Percentiles rank a stretch among this genome's conserved stretches.
These are phyloP conservation scores for Dendrophyllia cribrosa DNA, from an alignment of 64 coral and sea anemone genomes.

Conservation along the genomic window DNA sequence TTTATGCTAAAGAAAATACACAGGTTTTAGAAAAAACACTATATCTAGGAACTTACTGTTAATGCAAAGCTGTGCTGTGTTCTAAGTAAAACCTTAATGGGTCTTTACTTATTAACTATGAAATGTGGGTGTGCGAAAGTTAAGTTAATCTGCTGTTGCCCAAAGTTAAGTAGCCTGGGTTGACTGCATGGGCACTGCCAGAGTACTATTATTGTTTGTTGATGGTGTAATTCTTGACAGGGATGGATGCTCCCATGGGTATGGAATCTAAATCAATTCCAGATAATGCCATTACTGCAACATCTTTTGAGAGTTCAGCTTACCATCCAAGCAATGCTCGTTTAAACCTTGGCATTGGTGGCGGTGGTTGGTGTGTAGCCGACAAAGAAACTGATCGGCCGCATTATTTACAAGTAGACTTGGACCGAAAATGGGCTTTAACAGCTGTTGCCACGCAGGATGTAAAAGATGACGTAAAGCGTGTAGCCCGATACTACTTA, in stretches of 20 bases:
- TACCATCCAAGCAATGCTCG: not conserved
- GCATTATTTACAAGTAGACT: slow-evolving; percentile 4
- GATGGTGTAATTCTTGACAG: not conserved
- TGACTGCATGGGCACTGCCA: no score
- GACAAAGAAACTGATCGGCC: not conserved
- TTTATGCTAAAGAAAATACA: no score
- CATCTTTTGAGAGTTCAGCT: not conserved
- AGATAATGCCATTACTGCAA: not conserved
- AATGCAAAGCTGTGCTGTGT: no score
- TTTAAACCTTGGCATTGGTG: not conserved
- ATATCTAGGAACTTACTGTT: no score
- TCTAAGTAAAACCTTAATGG: no score
- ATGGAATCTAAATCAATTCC: slow-evolving; percentile 9
- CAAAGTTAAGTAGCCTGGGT: no score
- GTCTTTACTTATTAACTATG: no score
- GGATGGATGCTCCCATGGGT: not conserved
- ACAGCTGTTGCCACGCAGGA: not conserved
- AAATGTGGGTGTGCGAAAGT: no score
- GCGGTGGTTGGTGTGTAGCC: not conserved
- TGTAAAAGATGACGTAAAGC: not conserved
- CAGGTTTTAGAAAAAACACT: no score
- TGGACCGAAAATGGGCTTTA: not conserved
- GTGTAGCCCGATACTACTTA: not conserved
- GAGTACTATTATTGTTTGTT: no score
- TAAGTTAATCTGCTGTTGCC: no score